A percentile compares a stretch with the other conserved stretches of the same genome.
Evolutionary conservation across 2,113 vertebrate genomes (phyloP).

Genomic region (Ascaphus truei): DNA sequence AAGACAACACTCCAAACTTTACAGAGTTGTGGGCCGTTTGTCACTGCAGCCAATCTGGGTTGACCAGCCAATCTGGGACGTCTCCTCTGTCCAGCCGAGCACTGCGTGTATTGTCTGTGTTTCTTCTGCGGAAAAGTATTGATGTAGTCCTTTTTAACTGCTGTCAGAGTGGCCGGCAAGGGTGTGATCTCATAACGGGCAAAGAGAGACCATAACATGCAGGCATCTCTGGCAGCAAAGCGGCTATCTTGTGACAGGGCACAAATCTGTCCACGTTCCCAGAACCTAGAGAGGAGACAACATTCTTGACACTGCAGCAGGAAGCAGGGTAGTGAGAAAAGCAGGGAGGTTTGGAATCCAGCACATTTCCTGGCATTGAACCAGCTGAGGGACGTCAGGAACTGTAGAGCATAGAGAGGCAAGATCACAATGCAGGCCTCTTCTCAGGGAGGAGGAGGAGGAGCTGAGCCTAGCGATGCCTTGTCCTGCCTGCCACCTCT

Average conservation of each 20-base stretch:
- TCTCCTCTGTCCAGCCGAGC: not conserved
- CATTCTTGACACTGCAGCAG: not conserved
- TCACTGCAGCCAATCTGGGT: not conserved
- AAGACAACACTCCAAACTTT: not conserved
- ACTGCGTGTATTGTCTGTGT: not conserved
- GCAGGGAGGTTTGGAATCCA: slow-evolving; percentile 10
- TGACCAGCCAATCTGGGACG: too few relatives aligned
- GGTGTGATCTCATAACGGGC: not conserved
- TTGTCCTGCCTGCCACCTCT: not conserved
- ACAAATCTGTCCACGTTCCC: not conserved
- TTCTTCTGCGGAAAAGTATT: not conserved
- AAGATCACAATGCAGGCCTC: not conserved
- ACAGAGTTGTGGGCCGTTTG: not conserved
- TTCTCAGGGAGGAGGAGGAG: not conserved
- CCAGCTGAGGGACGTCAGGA: slow-evolving; percentile 15
- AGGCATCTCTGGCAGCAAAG: not conserved
- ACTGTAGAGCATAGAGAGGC: not conserved
- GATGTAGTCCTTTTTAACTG: not conserved
- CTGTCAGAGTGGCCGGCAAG: not conserved
- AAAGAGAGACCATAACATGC: not conserved
- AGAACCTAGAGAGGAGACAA: not conserved
- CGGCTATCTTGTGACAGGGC: not conserved
- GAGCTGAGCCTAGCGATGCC: not conserved
- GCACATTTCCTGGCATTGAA: slow-evolving; percentile 17
- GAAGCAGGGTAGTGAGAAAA: not conserved